Evolutionary conservation across 2,113 vertebrate species (phyloP).

Genomic region (Phaethon lepturus): DNA sequence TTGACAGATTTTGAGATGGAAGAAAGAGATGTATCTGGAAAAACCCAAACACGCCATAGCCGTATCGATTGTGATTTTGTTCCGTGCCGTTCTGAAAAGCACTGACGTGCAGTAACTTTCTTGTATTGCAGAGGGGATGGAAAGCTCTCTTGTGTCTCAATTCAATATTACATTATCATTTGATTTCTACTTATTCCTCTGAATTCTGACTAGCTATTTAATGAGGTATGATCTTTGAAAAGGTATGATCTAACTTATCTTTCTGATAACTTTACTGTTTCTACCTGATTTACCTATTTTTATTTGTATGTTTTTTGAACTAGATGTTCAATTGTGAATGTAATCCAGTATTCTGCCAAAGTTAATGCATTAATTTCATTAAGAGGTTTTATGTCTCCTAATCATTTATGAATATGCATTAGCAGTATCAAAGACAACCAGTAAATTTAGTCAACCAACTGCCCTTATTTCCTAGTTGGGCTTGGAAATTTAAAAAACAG

Average conservation of each 20-base stretch:
- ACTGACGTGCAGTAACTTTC: rapidly evolving
- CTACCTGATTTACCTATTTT: neutral
- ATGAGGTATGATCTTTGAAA: neutral
- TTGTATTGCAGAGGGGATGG: rapidly evolving
- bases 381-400: neutral
- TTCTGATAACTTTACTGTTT: neutral
- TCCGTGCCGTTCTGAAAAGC: neutral
- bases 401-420: neutral
- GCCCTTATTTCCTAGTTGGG: neutral
- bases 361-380: neutral
- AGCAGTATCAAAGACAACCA: neutral
- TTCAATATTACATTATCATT: neutral
- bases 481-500: neutral
- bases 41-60: neutral
- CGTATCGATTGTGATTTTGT: neutral
- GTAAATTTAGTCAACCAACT: neutral
- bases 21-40: neutral
- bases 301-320: neutral
- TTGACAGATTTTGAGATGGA: neutral
- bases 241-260: neutral
- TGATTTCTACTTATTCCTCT: neutral
- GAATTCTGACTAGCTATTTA: neutral
- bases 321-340: neutral
- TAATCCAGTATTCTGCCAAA: neutral
- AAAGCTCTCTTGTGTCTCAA: neutral